Percentiles rank a stretch among this genome's conserved stretches.
Conservation (phyloP, 2,113 vertebrate genomes). For the Lycaon pictus region DNA sequence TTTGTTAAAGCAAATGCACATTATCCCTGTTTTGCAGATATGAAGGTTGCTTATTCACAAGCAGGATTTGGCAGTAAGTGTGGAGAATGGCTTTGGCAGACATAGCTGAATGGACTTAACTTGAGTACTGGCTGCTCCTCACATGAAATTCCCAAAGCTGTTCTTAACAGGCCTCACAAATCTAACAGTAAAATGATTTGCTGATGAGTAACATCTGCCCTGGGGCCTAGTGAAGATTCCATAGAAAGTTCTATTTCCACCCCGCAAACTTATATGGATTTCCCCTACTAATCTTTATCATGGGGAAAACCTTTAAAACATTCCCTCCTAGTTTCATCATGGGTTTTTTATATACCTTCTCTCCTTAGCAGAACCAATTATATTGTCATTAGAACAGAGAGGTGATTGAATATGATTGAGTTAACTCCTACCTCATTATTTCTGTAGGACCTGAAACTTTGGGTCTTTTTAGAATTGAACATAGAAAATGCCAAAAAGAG, state of each 20-base stretch:
- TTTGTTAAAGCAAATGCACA: not conserved
- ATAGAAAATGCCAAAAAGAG: not conserved
- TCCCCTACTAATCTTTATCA: not conserved
- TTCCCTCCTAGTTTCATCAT: not conserved
- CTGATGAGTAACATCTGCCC: slow-evolving; percentile 73
- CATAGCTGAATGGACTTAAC: slow-evolving; percentile 47
- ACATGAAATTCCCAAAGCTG: slow-evolving; percentile 55
- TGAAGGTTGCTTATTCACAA: not conserved
- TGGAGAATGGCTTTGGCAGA: not conserved
- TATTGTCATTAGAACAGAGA: not conserved
- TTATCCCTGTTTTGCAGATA: not conserved
- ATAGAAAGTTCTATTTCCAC: not conserved
- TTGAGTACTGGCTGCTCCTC: not conserved
- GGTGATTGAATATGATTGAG: not conserved
- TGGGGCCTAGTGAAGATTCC: not conserved
- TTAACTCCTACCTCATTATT: not conserved
- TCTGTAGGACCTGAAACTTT: not conserved
- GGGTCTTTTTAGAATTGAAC: not conserved
- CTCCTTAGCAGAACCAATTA: not conserved
- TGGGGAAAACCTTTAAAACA: not conserved
- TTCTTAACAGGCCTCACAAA: slow-evolving; percentile 58
- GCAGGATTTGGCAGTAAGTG: not conserved
- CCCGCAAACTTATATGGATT: not conserved
- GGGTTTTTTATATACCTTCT: not conserved
- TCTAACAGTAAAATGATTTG: slow-evolving; percentile 53